These are phyloP conservation scores for Eudyptes chrysolophus DNA, from an alignment of 2,113 vertebrate genomes.

Conservation along the genomic window DNA sequence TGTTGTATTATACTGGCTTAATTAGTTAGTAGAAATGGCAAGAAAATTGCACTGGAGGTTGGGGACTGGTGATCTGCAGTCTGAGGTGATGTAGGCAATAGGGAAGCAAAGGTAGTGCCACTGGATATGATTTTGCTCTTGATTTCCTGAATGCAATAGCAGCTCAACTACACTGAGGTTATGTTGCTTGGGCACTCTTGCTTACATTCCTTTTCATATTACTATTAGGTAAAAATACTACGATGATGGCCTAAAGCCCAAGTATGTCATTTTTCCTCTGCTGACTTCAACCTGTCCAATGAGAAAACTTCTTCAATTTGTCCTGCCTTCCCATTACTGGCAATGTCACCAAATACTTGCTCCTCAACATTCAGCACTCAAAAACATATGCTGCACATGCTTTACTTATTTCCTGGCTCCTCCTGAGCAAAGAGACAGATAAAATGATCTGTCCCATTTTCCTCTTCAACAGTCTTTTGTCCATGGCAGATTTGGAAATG, in stretches of 20 bases:
- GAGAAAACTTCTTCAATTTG: not conserved
- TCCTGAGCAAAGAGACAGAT: not conserved
- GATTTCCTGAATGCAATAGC: not conserved
- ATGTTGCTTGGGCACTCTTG: not conserved
- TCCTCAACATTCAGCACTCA: not conserved
- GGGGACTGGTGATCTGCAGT: not conserved
- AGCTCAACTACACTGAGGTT: not conserved
- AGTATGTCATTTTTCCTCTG: not conserved
- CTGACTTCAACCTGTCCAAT: not conserved
- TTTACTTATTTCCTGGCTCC: not conserved
- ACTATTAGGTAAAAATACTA: not conserved
- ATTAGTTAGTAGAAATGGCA: not conserved
- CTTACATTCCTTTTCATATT: not conserved
- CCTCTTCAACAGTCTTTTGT: not conserved
- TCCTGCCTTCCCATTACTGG: not conserved
- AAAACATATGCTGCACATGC: not conserved
- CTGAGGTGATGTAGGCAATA: not conserved
- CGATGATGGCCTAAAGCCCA: not conserved
- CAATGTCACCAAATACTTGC: not conserved
- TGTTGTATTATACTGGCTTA: not conserved
- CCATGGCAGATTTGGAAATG: not conserved
- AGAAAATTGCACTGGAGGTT: not conserved
- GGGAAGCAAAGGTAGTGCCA: not conserved
- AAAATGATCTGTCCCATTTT: not conserved
- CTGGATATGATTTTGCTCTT: not conserved